Base-by-base conservation (phyloP, 2,888 invertebrate genomes). In the Ecliptopera silaceata region DNA sequence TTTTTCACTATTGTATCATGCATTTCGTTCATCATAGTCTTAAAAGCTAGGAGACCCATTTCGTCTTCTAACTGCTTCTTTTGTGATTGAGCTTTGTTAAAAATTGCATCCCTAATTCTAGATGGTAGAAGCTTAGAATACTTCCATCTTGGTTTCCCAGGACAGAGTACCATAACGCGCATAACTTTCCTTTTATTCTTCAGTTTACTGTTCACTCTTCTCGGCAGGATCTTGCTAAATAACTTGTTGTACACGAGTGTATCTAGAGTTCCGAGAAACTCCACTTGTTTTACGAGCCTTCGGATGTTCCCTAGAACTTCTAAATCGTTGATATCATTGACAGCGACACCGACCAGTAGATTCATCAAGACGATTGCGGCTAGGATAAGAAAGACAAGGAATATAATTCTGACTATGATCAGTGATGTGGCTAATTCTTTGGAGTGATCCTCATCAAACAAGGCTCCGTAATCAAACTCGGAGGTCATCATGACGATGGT, bases 401-500 rank as follows among this genome's bases (percentile, higher is more conserved):
- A 93, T 22, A 93, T 86, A 0, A 93, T 66, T 45, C 93, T 80
- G 0, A 92, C 86, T 26, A 93, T 75, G 32, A 88, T 71, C 15
- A 88, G 72, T 1, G 86, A 91, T 0, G 86, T 82, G 1, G 85
- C 82, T 0, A 86, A 74, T 60, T 87, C 77, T 56, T 79, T 71
- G 1, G 84, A 77, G 60, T 88, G 84, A n/a, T 80, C 79, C 55
- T 88, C 80, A 50, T 90, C 88, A 48, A 93, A 93, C 6, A 93
- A 70, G 3, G 86, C 82, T 6, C 66, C 79, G 66, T 93, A 93
- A 62, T 93, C 93, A 45, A 93, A 93, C 66, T 93, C 93, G 52
- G 92, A 92, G 4, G 92, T 93, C 93, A 93, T 92, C 93, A 93
- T 93, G 6, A 93, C 92, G 38, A 93, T 82, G 0, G 93, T 93